Evolutionary conservation across 2,888 invertebrate species (phyloP), one percentile per base, ranked within the genome.

Genomic region (Coleophora deauratella): DNA sequence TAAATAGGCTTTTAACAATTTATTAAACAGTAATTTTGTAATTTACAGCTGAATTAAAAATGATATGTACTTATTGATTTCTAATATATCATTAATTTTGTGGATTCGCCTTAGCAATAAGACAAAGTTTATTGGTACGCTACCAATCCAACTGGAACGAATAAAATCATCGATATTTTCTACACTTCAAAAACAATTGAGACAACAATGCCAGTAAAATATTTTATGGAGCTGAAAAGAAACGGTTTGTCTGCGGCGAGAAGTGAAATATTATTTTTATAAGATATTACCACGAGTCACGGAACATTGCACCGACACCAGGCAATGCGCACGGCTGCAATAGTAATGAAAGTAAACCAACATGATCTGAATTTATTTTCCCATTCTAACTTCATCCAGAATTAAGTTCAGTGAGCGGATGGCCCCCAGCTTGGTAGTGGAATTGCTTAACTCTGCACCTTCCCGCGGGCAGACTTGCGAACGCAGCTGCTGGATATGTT

Each of bases 331-430:
- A 46, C 28, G 36, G 41, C 45, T 63, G 59, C 58, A 66, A 68
- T 65, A 65, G 58, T 66, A 67, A 66, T 63, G 56, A 62, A 68
- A 68, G 57, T 55, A 62, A 66, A 64, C 58, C 60, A 62, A 62
- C 59, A 60, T 62, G 62, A 57, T 54, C 56, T 58, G 62, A 69
- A 72, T 72, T 73, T 70, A 74, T 69, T 73, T 68, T 68, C 62
- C 64, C 70, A 73, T 76, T 70, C 68, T 62, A 72, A 73, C 69
- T 73, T 71, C 69, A 66, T 69, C 71, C 67, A 60, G 66, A 69
- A 72, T 73, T 68, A 74, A 76, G 63, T 70, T 71, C 52, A 50
- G 52, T 56, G 61, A 64, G 63, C 51, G 47, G 51, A 58, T 55
- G 54, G 63, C 65, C 62, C 58, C 61, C 62, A 68, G 69, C 67